These are phyloP conservation scores for Microchirus variegatus DNA, from an alignment of 2,797 vertebrate genomes.

Conservation along the genomic window DNA sequence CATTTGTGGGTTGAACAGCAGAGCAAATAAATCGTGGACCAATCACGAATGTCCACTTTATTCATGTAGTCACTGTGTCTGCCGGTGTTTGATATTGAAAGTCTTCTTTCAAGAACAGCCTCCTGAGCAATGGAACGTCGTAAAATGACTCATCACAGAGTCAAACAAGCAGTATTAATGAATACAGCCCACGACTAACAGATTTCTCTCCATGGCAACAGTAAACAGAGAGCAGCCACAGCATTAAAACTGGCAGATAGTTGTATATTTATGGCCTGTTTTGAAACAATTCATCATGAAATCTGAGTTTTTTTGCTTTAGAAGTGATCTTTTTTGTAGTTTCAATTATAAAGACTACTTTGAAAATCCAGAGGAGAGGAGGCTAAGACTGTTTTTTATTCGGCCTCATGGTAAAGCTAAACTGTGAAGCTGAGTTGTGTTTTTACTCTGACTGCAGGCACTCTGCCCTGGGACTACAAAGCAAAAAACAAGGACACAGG, in stretches of 20 bases:
- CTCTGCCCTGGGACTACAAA: slow-evolving; percentile 36
- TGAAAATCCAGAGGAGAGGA: neutral
- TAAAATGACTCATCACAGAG: too few species aligned
- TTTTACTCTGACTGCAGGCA: slow-evolving; percentile 1
- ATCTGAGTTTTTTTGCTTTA: too few species aligned
- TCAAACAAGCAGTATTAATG: too few species aligned
- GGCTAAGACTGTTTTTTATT: slow-evolving; percentile 13
- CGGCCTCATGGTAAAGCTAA: slow-evolving; percentile 14
- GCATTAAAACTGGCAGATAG: neutral
- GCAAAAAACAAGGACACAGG: slow-evolving; percentile 37
- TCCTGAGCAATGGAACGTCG: too few species aligned
- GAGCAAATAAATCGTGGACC: too few species aligned
- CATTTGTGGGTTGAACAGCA: too few species aligned
- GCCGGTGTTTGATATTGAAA: too few species aligned
- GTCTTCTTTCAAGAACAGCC: too few species aligned
- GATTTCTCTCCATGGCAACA: neutral
- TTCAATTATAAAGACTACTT: neutral
- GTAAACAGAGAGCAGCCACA: neutral
- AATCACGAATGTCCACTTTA: too few species aligned
- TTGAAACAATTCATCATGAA: too few species aligned
- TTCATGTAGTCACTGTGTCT: too few species aligned
- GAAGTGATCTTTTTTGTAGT: neutral
- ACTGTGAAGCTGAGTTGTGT: slow-evolving; percentile 15
- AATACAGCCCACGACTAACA: neutral
- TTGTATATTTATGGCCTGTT: too few species aligned